Evolutionary conservation across 2,113 vertebrate species (phyloP).

Genomic region (Hiodon alosoides): DNA sequence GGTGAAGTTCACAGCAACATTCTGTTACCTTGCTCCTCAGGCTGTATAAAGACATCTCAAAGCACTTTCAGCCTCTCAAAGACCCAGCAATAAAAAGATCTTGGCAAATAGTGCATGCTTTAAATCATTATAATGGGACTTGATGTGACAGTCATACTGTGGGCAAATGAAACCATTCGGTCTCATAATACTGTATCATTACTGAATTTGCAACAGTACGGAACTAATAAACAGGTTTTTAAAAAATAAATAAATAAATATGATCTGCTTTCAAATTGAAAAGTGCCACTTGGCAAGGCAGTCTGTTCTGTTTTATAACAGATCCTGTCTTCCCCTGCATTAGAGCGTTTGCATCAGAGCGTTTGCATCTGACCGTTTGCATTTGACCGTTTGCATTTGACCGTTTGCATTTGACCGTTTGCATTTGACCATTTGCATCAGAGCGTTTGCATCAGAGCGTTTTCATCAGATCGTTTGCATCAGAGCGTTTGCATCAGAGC

Average conservation of each 20-base stretch:
- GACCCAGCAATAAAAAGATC: slow-evolving; percentile 49
- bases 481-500: no score
- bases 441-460: no score
- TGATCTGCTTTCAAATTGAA: slow-evolving; percentile 50
- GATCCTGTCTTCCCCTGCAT: neutral
- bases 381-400: neutral
- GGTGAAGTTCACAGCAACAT: neutral
- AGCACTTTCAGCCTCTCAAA: slow-evolving; percentile 43
- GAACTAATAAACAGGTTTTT: slow-evolving; percentile 43
- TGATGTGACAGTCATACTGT: slow-evolving; percentile 56
- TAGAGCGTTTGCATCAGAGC: neutral
- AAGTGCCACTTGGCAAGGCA: slow-evolving; percentile 27
- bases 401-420: neutral
- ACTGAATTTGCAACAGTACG: slow-evolving; percentile 48
- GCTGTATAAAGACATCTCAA: slow-evolving; percentile 51
- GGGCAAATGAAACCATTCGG: slow-evolving; percentile 56
- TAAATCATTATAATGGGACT: slow-evolving; percentile 59
- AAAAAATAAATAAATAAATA: slow-evolving; percentile 30
- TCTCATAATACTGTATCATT: slow-evolving; percentile 51
- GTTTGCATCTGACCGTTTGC: neutral
- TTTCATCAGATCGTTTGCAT: no score
- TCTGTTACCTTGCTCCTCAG: slow-evolving; percentile 27
- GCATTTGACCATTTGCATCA: neutral
- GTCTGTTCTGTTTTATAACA: slow-evolving; percentile 3
- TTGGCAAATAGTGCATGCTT: slow-evolving; percentile 47